Conservation (phyloP, 2,888 invertebrate genomes). For the Listrodromus nycthemerus region DNA sequence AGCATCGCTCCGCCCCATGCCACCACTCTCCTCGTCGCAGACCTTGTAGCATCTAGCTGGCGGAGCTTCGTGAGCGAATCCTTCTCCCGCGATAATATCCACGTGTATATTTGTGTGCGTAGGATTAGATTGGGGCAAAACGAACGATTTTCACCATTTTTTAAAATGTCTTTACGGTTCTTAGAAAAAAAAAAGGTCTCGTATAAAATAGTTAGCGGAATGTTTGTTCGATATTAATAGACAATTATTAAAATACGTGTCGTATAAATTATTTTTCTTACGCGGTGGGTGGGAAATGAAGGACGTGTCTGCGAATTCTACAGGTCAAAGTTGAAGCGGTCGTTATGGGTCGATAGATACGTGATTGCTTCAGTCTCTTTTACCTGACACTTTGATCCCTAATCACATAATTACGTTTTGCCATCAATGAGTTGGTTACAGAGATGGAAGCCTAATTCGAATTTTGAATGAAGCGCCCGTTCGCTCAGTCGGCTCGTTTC, state of each 20-base stretch:
- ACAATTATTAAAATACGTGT: too few species aligned
- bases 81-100: conserved; percentile 54
- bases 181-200: too few species aligned
- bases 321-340: too few species aligned
- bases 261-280: too few species aligned
- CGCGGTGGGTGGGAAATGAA: too few species aligned
- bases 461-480: not conserved
- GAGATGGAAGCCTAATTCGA: not conserved
- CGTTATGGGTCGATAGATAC: not conserved
- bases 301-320: too few species aligned
- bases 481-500: conserved; percentile 3
- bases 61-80: conserved; percentile 37
- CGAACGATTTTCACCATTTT: too few species aligned
- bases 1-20: conserved; percentile 81
- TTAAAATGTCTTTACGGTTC: too few species aligned
- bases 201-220: too few species aligned
- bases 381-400: not conserved
- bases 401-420: not conserved
- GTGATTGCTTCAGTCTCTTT: not conserved
- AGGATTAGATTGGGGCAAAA: not conserved
- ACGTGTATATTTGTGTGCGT: conserved; percentile 46
- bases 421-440: not conserved
- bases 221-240: too few species aligned
- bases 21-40: conserved; percentile 72
- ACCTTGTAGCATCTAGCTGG: conserved; percentile 51